Evolutionary conservation across 2,797 vertebrate genomes (phyloP).

Genomic region (Microctenopoma lineatum): DNA sequence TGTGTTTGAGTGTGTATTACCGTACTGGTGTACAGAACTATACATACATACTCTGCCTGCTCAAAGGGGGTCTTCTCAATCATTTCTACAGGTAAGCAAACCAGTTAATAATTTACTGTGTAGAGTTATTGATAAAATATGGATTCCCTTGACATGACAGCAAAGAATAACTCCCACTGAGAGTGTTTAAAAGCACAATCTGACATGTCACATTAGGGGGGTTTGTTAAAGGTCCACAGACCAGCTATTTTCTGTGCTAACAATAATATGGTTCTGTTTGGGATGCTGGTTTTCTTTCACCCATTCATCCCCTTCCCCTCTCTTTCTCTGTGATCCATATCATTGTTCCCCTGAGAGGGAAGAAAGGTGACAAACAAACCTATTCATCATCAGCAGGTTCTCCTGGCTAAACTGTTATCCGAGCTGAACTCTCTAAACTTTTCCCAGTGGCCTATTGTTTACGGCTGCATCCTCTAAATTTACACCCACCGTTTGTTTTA

Average conservation of each 20-base stretch:
- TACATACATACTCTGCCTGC: constrained; percentile 1
- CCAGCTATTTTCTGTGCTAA: constrained; percentile 57
- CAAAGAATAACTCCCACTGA: constrained; percentile 49
- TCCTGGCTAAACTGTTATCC: constrained; percentile 84
- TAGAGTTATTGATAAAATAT: constrained; percentile 54
- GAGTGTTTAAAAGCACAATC: constrained; percentile 58
- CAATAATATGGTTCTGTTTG: constrained; percentile 68
- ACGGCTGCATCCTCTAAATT: constrained; percentile 80
- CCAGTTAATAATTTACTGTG: constrained; percentile 52
- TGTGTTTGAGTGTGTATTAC: constrained; percentile 4
- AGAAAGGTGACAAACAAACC: constrained; percentile 83
- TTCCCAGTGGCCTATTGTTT: constrained; percentile 83
- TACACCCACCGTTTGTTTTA: constrained; percentile 83
- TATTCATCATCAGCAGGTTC: constrained; percentile 80
- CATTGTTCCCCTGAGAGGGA: constrained; percentile 78
- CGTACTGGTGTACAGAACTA: constrained; percentile 5
- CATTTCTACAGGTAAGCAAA: constrained; percentile 34
- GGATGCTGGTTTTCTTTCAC: constrained; percentile 61
- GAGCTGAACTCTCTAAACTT: constrained; percentile 83
- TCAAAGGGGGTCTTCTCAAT: constrained; percentile 15
- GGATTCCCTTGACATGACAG: constrained; percentile 49
- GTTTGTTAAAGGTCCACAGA: constrained; percentile 58
- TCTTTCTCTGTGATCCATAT: constrained; percentile 79
- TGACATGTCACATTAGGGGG: constrained; percentile 65
- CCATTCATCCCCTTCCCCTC: constrained; percentile 53